phyloP scores from a whole-genome alignment of 2,113 vertebrate genomes.

The Stomatorhinus ivindoensis region DNA sequence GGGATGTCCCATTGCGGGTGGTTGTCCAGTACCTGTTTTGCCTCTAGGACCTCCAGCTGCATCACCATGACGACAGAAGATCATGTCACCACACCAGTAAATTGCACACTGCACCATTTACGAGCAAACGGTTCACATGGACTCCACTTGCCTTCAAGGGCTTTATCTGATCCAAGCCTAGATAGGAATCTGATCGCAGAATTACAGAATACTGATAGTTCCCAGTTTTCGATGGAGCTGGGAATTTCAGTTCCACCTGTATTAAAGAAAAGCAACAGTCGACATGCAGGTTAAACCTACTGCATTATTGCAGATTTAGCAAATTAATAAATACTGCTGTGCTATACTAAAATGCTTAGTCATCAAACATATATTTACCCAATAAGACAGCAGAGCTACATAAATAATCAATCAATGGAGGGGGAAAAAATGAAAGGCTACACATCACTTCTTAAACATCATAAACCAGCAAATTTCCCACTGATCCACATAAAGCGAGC shows the following conservation, averaged over 20 bases:
- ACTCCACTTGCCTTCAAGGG: slow-evolving; percentile 76
- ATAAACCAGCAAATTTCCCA: background rate
- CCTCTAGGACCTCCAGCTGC: slow-evolving; percentile 95
- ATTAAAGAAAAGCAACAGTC: slow-evolving; percentile 1
- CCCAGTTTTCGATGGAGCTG: slow-evolving; percentile 91
- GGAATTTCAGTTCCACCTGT: slow-evolving; percentile 96
- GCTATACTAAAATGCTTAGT: background rate
- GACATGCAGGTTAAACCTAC: background rate
- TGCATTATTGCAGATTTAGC: background rate
- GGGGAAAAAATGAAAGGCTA: background rate
- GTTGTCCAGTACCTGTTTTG: slow-evolving; percentile 93
- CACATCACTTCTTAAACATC: background rate
- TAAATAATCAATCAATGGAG: background rate
- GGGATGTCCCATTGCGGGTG: slow-evolving; percentile 97
- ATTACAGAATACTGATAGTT: slow-evolving; percentile 97
- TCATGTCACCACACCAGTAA: background rate
- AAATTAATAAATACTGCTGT: background rate
- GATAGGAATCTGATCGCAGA: slow-evolving; percentile 89
- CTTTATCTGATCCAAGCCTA: slow-evolving; percentile 95
- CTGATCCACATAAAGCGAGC: background rate
- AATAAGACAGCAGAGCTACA: background rate
- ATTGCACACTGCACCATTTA: background rate
- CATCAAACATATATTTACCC: background rate
- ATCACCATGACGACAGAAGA: slow-evolving; percentile 22
- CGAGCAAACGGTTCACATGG: background rate